Evolutionary conservation across 2,888 invertebrate genomes (phyloP).

Genomic region (Meliscaeva auricollis): DNA sequence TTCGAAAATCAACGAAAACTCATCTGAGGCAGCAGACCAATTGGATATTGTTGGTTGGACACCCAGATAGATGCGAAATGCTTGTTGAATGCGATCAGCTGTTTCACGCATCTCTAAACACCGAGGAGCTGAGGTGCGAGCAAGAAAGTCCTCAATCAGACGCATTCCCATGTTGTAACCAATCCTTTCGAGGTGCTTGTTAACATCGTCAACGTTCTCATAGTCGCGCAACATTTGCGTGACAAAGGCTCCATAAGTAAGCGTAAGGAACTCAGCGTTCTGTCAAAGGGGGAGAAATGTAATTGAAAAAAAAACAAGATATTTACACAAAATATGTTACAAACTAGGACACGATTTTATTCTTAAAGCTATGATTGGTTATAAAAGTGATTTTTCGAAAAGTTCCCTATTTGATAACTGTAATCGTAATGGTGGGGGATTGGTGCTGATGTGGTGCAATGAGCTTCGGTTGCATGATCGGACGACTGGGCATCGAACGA

Average conservation of each 20-base stretch:
- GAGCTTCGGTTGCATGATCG: constrained; percentile 81
- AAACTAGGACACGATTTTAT: constrained; percentile 58
- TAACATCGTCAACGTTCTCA: constrained; percentile 98
- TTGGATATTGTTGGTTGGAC: constrained; percentile 96
- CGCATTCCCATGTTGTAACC: constrained; percentile 99
- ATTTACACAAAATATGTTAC: constrained; percentile 22
- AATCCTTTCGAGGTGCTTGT: constrained; percentile 96
- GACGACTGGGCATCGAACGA: constrained; percentile 58
- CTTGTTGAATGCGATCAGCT: constrained; percentile 96
- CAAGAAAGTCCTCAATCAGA: constrained; percentile 98
- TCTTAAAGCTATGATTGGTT: constrained; percentile 58
- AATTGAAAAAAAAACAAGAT: constrained; percentile 20
- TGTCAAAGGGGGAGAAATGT: constrained; percentile 81
- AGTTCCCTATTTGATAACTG: constrained; percentile 81
- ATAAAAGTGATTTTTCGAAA: constrained; percentile 36
- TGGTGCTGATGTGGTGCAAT: constrained; percentile 84
- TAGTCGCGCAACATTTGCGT: constrained; percentile 98
- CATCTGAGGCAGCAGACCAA: constrained; percentile 97
- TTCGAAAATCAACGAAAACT: constrained; percentile 98
- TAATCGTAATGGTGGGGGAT: constrained; percentile 82
- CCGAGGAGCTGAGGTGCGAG: constrained; percentile 93
- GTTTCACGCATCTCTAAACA: constrained; percentile 98
- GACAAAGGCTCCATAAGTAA: constrained; percentile 99
- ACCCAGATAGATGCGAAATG: constrained; percentile 92
- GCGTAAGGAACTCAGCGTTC: constrained; percentile 98